These are phyloP conservation scores for Drosophila dunni DNA, from an alignment of 1,140 invertebrate genomes.

Conservation along the genomic window DNA sequence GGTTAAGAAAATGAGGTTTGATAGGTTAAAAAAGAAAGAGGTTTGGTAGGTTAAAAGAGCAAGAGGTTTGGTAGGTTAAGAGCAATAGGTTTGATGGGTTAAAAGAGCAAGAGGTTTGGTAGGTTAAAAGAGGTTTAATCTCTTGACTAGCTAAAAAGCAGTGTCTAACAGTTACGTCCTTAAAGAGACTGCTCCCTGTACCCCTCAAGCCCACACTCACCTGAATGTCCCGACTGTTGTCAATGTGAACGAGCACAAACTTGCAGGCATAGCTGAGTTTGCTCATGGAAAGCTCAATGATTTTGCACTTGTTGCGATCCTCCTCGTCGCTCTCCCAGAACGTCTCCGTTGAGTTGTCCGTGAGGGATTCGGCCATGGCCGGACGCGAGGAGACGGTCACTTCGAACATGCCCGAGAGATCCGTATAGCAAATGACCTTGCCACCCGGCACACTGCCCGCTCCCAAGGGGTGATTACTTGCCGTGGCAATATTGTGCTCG, in stretches of 20 bases:
- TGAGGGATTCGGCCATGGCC: slow-evolving; percentile 96
- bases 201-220: slow-evolving; percentile 83
- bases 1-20: no score
- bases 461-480: slow-evolving; percentile 29
- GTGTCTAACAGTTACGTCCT: no score
- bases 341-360: slow-evolving; percentile 97
- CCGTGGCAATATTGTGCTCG: slow-evolving; percentile 58
- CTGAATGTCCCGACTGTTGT: slow-evolving; percentile 95
- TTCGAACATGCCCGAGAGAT: slow-evolving; percentile 80
- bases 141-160: no score
- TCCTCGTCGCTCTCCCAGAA: slow-evolving; percentile 99
- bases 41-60: no score
- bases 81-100: no score
- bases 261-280: slow-evolving; percentile 84
- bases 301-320: slow-evolving; percentile 95
- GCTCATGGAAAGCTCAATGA: slow-evolving; percentile 86
- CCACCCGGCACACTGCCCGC: slow-evolving; percentile 49
- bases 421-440: slow-evolving; percentile 66
- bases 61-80: neutral
- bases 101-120: neutral
- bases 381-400: slow-evolving; percentile 94
- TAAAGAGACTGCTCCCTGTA: no score
- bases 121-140: no score
- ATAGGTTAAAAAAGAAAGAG: no score
- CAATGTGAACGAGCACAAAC: slow-evolving; percentile 93